Evolutionary conservation across 2,797 vertebrate genomes (phyloP), one percentile per base, ranked within the genome.

Genomic region (Eulemur albifrons): DNA sequence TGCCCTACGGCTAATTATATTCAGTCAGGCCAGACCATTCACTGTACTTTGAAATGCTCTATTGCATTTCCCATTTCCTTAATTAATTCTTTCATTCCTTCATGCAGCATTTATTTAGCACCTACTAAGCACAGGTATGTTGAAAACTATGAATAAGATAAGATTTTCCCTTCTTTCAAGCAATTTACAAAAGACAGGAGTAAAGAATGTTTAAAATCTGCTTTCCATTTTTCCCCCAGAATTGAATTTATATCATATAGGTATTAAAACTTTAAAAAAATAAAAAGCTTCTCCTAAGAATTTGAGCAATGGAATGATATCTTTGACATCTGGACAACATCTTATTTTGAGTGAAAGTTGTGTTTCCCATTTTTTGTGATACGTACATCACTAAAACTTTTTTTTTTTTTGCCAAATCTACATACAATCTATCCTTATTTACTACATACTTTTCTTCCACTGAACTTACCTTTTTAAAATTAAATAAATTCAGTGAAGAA

Each of bases 1-100:
- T 50, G 76, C 50, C 48, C 61, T 52, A 12, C 54, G 65, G 52
- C 75, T 95, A 96, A 97, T 96, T 65, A 94, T 10, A 85, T 57
- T 93, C 10, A 52, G 52, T 77, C 43, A 65, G 70, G 50, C 27
- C 35, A 94, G 79, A 75, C 30, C 27, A 85, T 21, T 80, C 38
- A 20, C 50, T 90, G 32, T 20, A 21, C 57, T 75, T 88, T 85
- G 45, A 88, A 45, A 65, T 65, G 63, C 63, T 65, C 63, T n/a
- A 65, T n/a, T 65, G 13, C 4, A 79, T 80, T 85, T 76, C 32
- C 10, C 38, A 67, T 63, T 43, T 54, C 40, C 8, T 89, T 88
- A 57, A 52, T 52, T 70, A 52, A 72, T 75, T 81, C 30, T 87
- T 84, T 85, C n/a, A 63, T 52, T 57, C 30, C 67, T 94, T 85